These are phyloP conservation scores for Recurvirostra avosetta DNA, from an alignment of 2,113 vertebrate genomes.

Conservation along the genomic window DNA sequence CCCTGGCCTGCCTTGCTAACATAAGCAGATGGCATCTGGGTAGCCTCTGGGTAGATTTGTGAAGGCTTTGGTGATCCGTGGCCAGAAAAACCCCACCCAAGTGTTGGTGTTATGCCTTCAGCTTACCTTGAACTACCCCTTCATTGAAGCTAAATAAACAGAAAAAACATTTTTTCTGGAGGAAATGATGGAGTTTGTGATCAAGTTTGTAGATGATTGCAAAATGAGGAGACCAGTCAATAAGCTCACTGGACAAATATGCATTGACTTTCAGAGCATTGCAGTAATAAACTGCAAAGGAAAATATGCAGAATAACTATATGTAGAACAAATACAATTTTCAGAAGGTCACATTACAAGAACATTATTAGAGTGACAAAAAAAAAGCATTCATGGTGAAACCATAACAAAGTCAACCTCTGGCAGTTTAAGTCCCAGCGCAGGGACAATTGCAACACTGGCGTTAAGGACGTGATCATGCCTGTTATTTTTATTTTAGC, in stretches of 20 bases:
- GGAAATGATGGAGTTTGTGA: not conserved
- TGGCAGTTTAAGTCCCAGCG: not conserved
- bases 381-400: not conserved
- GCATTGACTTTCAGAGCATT: not conserved
- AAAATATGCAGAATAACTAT: not conserved
- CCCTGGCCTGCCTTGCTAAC: not conserved
- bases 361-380: not conserved
- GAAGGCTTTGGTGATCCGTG: not conserved
- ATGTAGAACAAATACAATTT: not conserved
- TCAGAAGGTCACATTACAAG: not conserved
- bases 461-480: not conserved
- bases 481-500: not conserved
- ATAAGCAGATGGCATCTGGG: not conserved
- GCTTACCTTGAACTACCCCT: not conserved
- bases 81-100: not conserved
- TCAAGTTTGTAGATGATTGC: not conserved
- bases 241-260: not conserved
- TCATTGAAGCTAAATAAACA: not conserved
- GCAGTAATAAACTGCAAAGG: not conserved
- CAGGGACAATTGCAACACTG: not conserved
- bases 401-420: not conserved
- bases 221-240: not conserved
- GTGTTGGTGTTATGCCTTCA: not conserved
- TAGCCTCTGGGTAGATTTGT: not conserved
- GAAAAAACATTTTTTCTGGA: not conserved